Evolutionary conservation across 1,140 invertebrate genomes (phyloP).

Genomic region (Drosophila kurseongensis): DNA sequence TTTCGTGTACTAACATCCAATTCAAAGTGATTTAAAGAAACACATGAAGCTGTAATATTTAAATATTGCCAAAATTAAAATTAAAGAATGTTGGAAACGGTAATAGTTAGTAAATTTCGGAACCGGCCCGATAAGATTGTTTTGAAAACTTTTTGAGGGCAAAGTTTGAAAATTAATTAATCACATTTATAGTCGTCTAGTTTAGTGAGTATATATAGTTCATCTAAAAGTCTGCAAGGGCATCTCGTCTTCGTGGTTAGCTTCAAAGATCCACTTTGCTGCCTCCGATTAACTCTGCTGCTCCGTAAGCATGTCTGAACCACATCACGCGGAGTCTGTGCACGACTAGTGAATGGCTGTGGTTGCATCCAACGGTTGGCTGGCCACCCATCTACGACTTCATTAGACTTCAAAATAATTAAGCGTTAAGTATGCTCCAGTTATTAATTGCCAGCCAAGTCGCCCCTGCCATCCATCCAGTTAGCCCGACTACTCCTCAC

Average conservation of each 20-base stretch:
- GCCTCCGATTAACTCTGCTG: slow-evolving; percentile 31
- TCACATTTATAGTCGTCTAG: too few species aligned
- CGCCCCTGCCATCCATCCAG: slow-evolving; percentile 17
- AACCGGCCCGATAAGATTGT: neutral
- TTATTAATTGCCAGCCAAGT: slow-evolving; percentile 64
- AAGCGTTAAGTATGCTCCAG: slow-evolving; percentile 80
- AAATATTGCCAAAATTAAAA: too few species aligned
- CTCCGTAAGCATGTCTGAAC: slow-evolving; percentile 42
- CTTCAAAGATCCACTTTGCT: slow-evolving; percentile 29
- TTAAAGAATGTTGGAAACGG: too few species aligned
- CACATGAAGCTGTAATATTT: too few species aligned
- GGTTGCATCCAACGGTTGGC: slow-evolving; percentile 69
- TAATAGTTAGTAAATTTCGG: neutral
- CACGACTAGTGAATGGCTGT: slow-evolving; percentile 72
- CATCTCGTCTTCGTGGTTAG: slow-evolving; percentile 15
- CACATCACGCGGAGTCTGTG: slow-evolving; percentile 68
- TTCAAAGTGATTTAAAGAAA: too few species aligned
- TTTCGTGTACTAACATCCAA: too few species aligned
- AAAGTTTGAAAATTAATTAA: too few species aligned
- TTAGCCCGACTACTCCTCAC: slow-evolving; percentile 44
- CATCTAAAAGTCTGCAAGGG: slow-evolving; percentile 13
- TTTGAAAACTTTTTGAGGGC: neutral
- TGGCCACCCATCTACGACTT: slow-evolving; percentile 67
- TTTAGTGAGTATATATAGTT: neutral
- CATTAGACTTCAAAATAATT: slow-evolving; percentile 73